phyloP scores from a whole-genome alignment of 2,113 vertebrate genomes.

The Uropsilus gracilis region DNA sequence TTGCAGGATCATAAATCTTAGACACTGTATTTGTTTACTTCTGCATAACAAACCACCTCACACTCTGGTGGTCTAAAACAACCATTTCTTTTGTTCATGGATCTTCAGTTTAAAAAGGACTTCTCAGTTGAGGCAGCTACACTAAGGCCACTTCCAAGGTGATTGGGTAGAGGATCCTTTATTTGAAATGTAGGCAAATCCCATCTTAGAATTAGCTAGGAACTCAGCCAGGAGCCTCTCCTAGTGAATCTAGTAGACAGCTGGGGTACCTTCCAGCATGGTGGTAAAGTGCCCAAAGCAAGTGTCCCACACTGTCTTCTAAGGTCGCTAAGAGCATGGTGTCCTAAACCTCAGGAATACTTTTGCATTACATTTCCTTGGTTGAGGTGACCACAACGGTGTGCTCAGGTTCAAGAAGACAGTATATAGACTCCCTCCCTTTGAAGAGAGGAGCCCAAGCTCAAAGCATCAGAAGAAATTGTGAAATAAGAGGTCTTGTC shows the following conservation, averaged over 20 bases:
- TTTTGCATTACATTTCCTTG: neutral
- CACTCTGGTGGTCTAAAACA: neutral
- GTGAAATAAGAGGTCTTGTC: neutral
- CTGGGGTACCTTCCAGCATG: neutral
- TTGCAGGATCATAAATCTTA: neutral
- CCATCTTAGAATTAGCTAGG: neutral
- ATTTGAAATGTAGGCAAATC: neutral
- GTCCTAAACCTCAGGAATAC: no score
- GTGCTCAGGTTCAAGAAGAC: neutral
- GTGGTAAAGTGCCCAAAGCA: accelerated
- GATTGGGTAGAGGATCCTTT: neutral
- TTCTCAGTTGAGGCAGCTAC: accelerated
- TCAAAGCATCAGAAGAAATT: neutral
- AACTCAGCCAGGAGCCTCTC: neutral
- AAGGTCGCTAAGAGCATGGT: no score
- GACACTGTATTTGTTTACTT: neutral
- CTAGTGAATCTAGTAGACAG: accelerated
- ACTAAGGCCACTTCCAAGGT: accelerated
- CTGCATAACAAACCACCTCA: neutral
- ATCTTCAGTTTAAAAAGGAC: neutral
- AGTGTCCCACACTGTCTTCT: no score
- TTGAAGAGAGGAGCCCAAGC: neutral
- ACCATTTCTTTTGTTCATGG: neutral
- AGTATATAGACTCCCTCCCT: neutral
- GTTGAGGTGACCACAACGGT: neutral